Evolutionary conservation across 2,888 invertebrate genomes (phyloP).

Genomic region (Coleophora deauratella): DNA sequence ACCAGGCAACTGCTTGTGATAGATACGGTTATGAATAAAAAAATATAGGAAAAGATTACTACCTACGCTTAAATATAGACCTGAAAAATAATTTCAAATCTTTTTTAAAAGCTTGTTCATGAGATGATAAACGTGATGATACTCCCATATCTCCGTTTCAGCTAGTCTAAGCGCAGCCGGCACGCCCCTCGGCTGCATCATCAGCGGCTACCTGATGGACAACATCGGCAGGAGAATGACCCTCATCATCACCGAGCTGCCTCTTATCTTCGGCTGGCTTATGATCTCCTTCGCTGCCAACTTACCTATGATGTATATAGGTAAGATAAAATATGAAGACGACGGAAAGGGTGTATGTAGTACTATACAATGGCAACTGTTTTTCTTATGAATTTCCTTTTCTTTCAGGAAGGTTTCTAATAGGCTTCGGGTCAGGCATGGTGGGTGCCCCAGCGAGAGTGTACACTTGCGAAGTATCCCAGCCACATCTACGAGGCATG

Average conservation of each 20-base stretch:
- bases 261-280: slow-evolving; percentile 80
- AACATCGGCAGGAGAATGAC: slow-evolving; percentile 77
- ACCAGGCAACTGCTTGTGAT: too few species aligned
- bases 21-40: too few species aligned
- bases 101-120: too few species aligned
- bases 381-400: too few species aligned
- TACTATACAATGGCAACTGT: too few species aligned
- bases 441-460: slow-evolving; percentile 81
- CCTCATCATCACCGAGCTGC: slow-evolving; percentile 77
- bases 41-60: too few species aligned
- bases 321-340: slow-evolving; percentile 46
- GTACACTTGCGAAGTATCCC: slow-evolving; percentile 81
- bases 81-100: too few species aligned
- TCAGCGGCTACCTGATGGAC: slow-evolving; percentile 83
- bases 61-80: too few species aligned
- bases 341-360: neutral
- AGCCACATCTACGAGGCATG: slow-evolving; percentile 83
- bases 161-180: slow-evolving; percentile 79
- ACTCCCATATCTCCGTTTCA: slow-evolving; percentile 34
- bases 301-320: slow-evolving; percentile 76
- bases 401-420: slow-evolving; percentile 69
- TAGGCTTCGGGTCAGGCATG: slow-evolving; percentile 82
- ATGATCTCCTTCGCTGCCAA: slow-evolving; percentile 74
- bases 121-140: too few species aligned
- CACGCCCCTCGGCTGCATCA: slow-evolving; percentile 80